Evolutionary conservation across 1,140 invertebrate genomes (phyloP).

Genomic region (Ips typographus): DNA sequence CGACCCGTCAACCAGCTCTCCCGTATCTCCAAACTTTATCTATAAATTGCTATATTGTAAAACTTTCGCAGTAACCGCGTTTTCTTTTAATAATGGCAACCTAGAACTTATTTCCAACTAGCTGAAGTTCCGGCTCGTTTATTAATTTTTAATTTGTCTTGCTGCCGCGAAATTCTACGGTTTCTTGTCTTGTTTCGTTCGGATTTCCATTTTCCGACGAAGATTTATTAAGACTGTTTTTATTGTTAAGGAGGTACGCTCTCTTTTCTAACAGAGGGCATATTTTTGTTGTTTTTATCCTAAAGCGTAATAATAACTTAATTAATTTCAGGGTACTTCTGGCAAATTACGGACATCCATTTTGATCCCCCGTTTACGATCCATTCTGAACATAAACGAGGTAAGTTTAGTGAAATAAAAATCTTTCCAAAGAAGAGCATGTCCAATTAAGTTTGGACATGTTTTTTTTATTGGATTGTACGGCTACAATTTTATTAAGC

Average conservation of each 20-base stretch:
- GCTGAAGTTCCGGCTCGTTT: background rate
- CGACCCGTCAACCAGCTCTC: background rate
- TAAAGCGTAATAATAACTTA: no score
- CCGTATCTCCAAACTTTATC: slow-evolving; percentile 20
- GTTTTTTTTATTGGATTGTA: no score
- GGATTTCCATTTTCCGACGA: slow-evolving; percentile 4
- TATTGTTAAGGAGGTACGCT: no score
- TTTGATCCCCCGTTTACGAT: slow-evolving; percentile 77
- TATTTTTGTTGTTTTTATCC: no score
- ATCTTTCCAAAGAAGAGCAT: no score
- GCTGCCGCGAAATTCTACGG: background rate
- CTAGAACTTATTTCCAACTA: slow-evolving; percentile 3
- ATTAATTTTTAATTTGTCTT: slow-evolving; percentile 23
- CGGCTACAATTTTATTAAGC: no score
- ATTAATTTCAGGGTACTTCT: slow-evolving; percentile 79
- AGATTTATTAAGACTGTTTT: background rate
- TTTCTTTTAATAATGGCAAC: slow-evolving; percentile 22
- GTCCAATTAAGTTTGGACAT: no score
- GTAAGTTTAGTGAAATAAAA: slow-evolving; percentile 57
- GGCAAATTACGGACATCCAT: slow-evolving; percentile 90
- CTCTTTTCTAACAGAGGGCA: no score
- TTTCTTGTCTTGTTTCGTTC: background rate
- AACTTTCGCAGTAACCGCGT: slow-evolving; percentile 19
- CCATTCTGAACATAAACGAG: slow-evolving; percentile 68
- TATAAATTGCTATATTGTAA: slow-evolving; percentile 16